Evolutionary conservation across 2,797 vertebrate species (phyloP), one percentile per base, ranked within the genome.

Genomic region (Pristis pectinata): DNA sequence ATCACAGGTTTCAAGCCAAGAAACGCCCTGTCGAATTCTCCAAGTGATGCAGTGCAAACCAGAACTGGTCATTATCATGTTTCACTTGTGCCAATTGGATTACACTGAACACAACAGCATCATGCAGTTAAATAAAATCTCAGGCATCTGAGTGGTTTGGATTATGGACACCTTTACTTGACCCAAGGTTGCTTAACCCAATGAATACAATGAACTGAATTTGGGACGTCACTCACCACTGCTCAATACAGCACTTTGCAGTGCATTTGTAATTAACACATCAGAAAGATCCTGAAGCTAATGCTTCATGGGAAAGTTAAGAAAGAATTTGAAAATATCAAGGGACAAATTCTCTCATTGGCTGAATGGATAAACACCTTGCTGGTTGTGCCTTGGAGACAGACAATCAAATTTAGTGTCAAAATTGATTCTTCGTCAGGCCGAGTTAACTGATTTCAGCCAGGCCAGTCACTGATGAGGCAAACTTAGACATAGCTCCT

Each of bases 241-340:
- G n/a, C 22, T 41, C 6, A 91, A 67, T 24, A 41, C 19, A n/a
- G 91, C 61, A 24, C n/a, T 67, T 34, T 64, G n/a, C 61, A 64
- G n/a, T 67, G 41, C n/a, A 67, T 10, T 91, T 64, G 61, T n/a
- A 67, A 67, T 34, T 1, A 49, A 10, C 34, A 30, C 15, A 13
- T 15, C 49, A 67, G 6, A 22, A 64, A 37, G 37, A n/a, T 59
- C 34, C n/a, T 37, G 9, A 41, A 41, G 61, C n/a, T 91, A 4
- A n/a, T 24, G 24, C 67, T 91, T 41, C 59, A 91, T 91, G 87
- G 19, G n/a, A 67, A 91, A 24, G 87, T 67, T 91, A 61, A 67
- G 87, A 67, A 87, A 56, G 83, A 87, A 87, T 34, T 34, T 59
- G 53, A 87, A 91, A 91, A 91, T 91, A 91, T 22, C 7, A 41